These are phyloP conservation scores for Drosophila rhopaloa DNA, from an alignment of 1,140 invertebrate genomes.

Conservation along the genomic window DNA sequence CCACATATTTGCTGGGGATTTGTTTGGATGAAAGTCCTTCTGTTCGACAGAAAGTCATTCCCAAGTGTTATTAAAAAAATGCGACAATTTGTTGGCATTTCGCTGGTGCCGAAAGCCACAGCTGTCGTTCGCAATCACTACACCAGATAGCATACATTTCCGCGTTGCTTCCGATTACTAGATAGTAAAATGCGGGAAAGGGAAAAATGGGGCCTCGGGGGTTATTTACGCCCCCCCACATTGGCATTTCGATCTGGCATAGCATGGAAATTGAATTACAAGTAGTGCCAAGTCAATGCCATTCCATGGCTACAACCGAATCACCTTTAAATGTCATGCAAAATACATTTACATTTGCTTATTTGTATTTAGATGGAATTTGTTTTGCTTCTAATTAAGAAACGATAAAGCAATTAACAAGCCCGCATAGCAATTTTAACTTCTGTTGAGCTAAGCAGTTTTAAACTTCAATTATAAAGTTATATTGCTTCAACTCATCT, in stretches of 20 bases:
- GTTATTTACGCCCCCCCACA: slow-evolving; percentile 1
- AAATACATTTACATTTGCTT: slow-evolving; percentile 29
- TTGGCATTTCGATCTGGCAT: slow-evolving; percentile 21
- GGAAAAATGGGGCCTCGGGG: background rate
- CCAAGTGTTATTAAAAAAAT: slow-evolving; percentile 45
- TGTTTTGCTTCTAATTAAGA: background rate
- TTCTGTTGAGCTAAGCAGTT: too few species aligned
- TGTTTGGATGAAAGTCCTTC: slow-evolving; percentile 20
- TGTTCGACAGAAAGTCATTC: slow-evolving; percentile 22
- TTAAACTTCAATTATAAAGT: background rate
- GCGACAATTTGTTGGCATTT: slow-evolving; percentile 38
- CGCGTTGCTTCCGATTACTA: slow-evolving; percentile 37
- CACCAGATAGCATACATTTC: slow-evolving; percentile 44
- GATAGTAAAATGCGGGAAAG: background rate
- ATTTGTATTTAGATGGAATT: too few species aligned
- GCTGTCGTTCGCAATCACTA: slow-evolving; percentile 29
- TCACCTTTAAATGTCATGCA: slow-evolving; percentile 47
- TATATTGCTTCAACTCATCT: background rate
- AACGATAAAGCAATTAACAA: background rate
- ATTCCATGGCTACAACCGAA: slow-evolving; percentile 27
- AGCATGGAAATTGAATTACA: slow-evolving; percentile 64
- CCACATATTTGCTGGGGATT: slow-evolving; percentile 45
- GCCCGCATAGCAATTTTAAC: background rate
- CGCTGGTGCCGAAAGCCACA: slow-evolving; percentile 20
- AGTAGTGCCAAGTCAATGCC: slow-evolving; percentile 55